Conservation (phyloP, 2,113 vertebrate genomes). For the Gobiocypris rarus region DNA sequence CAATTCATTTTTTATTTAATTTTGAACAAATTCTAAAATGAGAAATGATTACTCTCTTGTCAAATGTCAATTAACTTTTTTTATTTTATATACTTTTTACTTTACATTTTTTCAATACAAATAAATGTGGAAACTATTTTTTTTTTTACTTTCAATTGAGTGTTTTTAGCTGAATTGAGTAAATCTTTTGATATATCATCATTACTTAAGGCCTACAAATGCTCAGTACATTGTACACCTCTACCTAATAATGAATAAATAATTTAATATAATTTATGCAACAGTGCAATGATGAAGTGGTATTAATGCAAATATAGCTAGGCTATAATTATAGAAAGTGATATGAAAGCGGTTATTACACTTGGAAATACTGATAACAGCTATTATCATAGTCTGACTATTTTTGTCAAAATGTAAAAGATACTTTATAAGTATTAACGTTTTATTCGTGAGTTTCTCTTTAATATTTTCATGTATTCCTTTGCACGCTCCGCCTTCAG, state of each 20-base stretch:
- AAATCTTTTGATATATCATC: not conserved
- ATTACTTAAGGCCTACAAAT: not conserved
- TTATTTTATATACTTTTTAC: not conserved
- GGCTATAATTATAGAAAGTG: no score
- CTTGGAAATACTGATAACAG: not conserved
- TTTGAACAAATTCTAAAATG: no score
- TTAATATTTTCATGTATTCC: conserved; percentile 20
- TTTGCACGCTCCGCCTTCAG: conserved; percentile 10
- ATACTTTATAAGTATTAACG: not conserved
- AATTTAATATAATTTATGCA: not conserved
- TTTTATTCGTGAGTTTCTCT: not conserved
- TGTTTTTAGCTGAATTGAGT: not conserved
- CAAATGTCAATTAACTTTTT: not conserved
- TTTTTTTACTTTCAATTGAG: not conserved
- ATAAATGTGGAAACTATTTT: not conserved
- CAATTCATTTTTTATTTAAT: not conserved
- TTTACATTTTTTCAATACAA: not conserved
- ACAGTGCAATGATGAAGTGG: not conserved
- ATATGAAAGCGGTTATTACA: not conserved
- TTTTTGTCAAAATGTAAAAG: no score
- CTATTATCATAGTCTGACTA: no score
- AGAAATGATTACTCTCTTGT: no score
- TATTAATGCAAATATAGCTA: not conserved
- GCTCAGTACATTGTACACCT: not conserved
- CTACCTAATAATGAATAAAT: not conserved